These are phyloP conservation scores for Heliconius melpomene DNA, from an alignment of 1,140 invertebrate species.

Conservation along the genomic window DNA sequence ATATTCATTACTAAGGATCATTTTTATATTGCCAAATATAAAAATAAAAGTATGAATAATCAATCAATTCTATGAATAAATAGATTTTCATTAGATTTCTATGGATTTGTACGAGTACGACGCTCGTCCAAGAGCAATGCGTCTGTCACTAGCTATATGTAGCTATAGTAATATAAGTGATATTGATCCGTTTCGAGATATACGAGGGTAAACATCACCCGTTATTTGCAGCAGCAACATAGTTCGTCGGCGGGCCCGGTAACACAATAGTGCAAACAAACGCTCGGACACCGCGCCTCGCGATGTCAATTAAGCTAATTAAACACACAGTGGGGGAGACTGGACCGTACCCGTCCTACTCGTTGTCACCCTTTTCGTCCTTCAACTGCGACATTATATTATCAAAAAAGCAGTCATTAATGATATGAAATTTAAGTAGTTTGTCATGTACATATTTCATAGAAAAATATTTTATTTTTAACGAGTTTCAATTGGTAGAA, in stretches of 20 bases:
- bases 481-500: background rate
- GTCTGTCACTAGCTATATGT: background rate
- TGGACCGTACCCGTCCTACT: conserved; percentile 50
- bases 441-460: conserved; percentile 3
- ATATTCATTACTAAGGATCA: conserved; percentile 69
- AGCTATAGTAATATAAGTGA: background rate
- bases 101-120: background rate
- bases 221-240: conserved; percentile 24
- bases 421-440: conserved; percentile 15
- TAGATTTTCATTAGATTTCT: background rate
- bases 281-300: conserved; percentile 76
- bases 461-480: background rate
- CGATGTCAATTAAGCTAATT: conserved; percentile 81
- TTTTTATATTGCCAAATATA: background rate
- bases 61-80: background rate
- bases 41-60: background rate
- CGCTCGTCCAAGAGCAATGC: background rate
- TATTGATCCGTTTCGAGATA: conserved; percentile 8
- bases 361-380: conserved; percentile 55
- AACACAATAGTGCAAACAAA: conserved; percentile 79
- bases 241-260: conserved; percentile 48
- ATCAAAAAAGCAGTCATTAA: conserved; percentile 36
- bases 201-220: conserved; percentile 1
- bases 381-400: conserved; percentile 65
- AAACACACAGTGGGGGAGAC: conserved; percentile 72